phyloP scores from a whole-genome alignment of 2,113 vertebrate genomes.

The Boulengeromyrus knoepffleri region DNA sequence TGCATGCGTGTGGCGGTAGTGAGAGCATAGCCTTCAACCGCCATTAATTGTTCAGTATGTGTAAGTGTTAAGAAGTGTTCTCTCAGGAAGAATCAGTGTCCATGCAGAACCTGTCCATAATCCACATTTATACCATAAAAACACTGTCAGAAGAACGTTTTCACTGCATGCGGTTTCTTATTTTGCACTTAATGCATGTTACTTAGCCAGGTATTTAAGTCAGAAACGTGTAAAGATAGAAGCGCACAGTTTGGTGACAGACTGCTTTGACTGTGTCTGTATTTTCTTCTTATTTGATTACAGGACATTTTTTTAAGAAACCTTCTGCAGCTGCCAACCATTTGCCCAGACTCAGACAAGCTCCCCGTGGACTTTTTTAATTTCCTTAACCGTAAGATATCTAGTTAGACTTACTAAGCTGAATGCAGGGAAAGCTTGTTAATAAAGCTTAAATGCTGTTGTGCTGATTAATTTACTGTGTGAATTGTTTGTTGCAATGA shows the following conservation, averaged over 20 bases:
- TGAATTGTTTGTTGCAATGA: background rate
- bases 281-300: slow-evolving; percentile 28
- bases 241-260: background rate
- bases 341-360: slow-evolving; percentile 22
- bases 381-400: background rate
- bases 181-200: background rate
- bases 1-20: background rate
- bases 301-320: slow-evolving; percentile 58
- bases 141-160: background rate
- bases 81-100: background rate
- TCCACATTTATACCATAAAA: background rate
- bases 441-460: background rate
- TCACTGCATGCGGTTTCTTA: background rate
- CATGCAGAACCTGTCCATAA: background rate
- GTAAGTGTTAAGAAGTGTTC: background rate
- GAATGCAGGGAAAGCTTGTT: background rate
- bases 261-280: background rate
- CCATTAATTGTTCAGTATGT: background rate
- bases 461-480: background rate
- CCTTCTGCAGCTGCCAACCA: slow-evolving; percentile 27
- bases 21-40: background rate
- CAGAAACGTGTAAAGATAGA: background rate
- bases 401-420: background rate
- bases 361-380: background rate
- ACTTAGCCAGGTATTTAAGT: background rate